Base-by-base conservation (phyloP, 2,888 invertebrate genomes). In the Stratiomys singularior region DNA sequence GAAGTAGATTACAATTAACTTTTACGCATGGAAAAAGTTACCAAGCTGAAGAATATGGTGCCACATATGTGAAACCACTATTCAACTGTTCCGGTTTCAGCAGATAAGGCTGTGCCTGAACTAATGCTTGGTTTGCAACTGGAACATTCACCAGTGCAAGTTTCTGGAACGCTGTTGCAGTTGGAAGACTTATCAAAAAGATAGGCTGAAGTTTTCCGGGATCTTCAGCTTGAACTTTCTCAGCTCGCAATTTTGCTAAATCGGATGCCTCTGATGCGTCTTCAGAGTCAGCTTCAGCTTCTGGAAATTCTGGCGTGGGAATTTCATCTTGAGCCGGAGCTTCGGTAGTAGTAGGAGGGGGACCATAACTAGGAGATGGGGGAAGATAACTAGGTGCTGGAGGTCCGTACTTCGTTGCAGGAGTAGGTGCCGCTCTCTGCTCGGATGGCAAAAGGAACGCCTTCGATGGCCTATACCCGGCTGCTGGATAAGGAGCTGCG, bases 401-500 rank as follows among this genome's bases (percentile, higher is more conserved):
- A 58, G 74, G 44, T 37, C 74, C 74, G 13, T 74, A 74, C 15
- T 21, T 74, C 5, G 74, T 74, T 5, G 74, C n/a, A 21, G 74
- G 74, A 27, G 30, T 58, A 52, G 74, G 44, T 4, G 18, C 74
- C 0, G 58, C 60, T 21, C 13, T 74, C 30, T 37, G 30, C n/a
- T 72, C 56, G 1, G 52, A 30, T 0, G 74, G 74, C 60, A 74
- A 74, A 58, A 13, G 7, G 58, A 74, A 74, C 3, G 58, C 74
- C n/a, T 37, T 58, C 13, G 58, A 28, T 37, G 74, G 74, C 7
- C 60, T 28, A 23, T 37, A 58, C 3, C 74, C 74, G 4, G 74
- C n/a, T 58, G 74, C 25, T 21, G 74, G 58, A 44, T 74, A 74
- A 27, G 74, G n/a, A n/a, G n/a, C n/a, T n/a, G n/a, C 74, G 4